Conservation (phyloP, 2,113 vertebrate genomes). For the rabbit (Oryctolagus cuniculus) region DNA sequence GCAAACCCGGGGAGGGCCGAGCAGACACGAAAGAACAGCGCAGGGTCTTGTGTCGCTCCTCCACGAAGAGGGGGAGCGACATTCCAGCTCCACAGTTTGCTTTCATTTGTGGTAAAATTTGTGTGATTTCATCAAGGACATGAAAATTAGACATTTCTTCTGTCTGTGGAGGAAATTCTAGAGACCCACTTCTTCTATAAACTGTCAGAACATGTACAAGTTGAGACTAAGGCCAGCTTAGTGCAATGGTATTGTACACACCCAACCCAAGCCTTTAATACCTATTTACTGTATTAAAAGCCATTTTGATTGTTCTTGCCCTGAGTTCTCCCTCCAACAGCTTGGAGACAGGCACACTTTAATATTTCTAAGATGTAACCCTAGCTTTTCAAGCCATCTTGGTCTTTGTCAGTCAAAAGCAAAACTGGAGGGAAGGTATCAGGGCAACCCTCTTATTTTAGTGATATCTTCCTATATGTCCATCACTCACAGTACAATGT, state of each 20-base stretch:
- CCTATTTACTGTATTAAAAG: constrained; percentile 77
- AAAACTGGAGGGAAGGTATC: constrained; percentile 68
- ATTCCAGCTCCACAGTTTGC: too few relatives aligned
- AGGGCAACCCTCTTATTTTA: not conserved
- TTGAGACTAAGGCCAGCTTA: constrained; percentile 81
- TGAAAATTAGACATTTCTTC: constrained; percentile 38
- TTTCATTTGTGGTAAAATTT: constrained; percentile 21
- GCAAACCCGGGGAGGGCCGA: too few relatives aligned
- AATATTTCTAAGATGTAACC: constrained; percentile 75
- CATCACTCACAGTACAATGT: not conserved
- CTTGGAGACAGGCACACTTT: constrained; percentile 52
- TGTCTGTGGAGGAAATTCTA: constrained; percentile 79
- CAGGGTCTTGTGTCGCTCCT: too few relatives aligned
- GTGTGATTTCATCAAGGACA: not conserved
- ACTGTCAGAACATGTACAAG: constrained; percentile 78
- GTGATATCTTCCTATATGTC: not conserved
- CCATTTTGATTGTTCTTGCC: constrained; percentile 68
- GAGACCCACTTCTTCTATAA: constrained; percentile 71
- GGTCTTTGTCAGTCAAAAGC: constrained; percentile 71
- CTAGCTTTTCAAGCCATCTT: constrained; percentile 72
- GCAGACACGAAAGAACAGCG: too few relatives aligned
- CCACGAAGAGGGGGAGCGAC: too few relatives aligned
- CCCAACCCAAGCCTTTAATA: constrained; percentile 74
- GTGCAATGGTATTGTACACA: constrained; percentile 47
- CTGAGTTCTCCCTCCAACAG: constrained; percentile 75